These are phyloP conservation scores for Protomyctophum bolini DNA, from an alignment of 2,113 vertebrate genomes.

Conservation along the genomic window DNA sequence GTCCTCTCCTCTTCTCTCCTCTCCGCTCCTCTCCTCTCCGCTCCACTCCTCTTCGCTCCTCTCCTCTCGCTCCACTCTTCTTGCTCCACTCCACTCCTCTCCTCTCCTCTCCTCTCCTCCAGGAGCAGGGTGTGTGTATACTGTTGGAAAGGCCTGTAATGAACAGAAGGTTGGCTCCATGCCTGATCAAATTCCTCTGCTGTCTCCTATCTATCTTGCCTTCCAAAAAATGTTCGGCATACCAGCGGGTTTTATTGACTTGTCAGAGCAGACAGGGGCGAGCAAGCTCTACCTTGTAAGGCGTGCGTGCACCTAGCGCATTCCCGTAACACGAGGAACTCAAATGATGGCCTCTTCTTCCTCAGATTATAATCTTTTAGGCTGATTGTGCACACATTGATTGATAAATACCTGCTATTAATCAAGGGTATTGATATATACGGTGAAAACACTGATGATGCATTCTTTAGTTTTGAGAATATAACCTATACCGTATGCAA, in stretches of 20 bases:
- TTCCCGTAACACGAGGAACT: slow-evolving; percentile 58
- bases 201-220: slow-evolving; percentile 74
- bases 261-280: slow-evolving; percentile 78
- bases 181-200: slow-evolving; percentile 79
- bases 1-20: slow-evolving; percentile 1
- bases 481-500: too few relatives aligned
- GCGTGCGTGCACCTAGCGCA: slow-evolving; percentile 62
- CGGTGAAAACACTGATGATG: too few relatives aligned
- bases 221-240: slow-evolving; percentile 82
- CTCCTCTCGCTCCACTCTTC: too few relatives aligned
- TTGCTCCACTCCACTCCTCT: too few relatives aligned
- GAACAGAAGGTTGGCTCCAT: slow-evolving; percentile 70
- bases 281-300: slow-evolving; percentile 79
- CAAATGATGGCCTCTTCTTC: slow-evolving; percentile 30
- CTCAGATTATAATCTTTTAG: background rate
- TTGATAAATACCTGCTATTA: too few relatives aligned
- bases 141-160: slow-evolving; percentile 61
- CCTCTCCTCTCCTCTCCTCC: too few relatives aligned
- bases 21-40: too few relatives aligned
- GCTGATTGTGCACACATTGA: too few relatives aligned
- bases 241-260: slow-evolving; percentile 82
- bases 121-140: slow-evolving; percentile 58
- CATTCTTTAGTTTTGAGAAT: too few relatives aligned
- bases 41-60: too few relatives aligned
- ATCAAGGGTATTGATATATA: too few relatives aligned